A percentile compares a stretch with the other conserved stretches of the same genome.
Evolutionary conservation across 2,888 invertebrate species (phyloP).

Genomic region (Athetis lepigone): DNA sequence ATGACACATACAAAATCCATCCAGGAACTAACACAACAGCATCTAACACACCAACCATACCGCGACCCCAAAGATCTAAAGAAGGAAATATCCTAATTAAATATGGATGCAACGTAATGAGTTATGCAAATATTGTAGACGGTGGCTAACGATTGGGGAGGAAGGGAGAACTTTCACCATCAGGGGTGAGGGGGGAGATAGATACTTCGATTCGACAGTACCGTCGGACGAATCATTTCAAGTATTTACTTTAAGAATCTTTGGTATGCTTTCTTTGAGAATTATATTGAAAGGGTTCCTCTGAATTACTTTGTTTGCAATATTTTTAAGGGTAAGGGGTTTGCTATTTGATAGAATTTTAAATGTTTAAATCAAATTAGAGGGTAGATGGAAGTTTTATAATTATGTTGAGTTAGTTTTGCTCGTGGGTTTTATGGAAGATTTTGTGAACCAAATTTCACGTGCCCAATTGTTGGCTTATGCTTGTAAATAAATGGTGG

Average conservation of each 20-base stretch:
- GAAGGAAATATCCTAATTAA: constrained; percentile 88
- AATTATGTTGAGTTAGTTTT: constrained; percentile 33
- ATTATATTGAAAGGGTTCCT: constrained; percentile 70
- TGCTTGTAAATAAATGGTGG: not conserved
- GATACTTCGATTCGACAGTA: constrained; percentile 67
- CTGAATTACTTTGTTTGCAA: constrained; percentile 63
- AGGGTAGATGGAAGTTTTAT: constrained; percentile 49
- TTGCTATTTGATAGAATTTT: constrained; percentile 39
- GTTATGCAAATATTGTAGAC: constrained; percentile 88
- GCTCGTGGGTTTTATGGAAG: not conserved
- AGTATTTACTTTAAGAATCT: constrained; percentile 74
- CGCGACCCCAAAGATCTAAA: constrained; percentile 65
- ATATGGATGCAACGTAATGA: constrained; percentile 89
- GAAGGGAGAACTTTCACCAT: constrained; percentile 23
- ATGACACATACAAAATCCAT: not conserved
- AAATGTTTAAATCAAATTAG: constrained; percentile 46
- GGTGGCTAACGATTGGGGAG: constrained; percentile 80
- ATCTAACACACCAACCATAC: constrained; percentile 59
- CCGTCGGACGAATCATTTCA: constrained; percentile 75
- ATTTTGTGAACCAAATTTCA: not conserved
- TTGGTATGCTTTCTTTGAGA: constrained; percentile 70
- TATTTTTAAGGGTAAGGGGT: constrained; percentile 60
- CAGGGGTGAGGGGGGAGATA: constrained; percentile 52
- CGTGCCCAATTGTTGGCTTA: not conserved
- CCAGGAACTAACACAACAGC: constrained; percentile 25